Base-by-base conservation (phyloP, 2,797 vertebrate genomes). In the Mionectes olivaceus region DNA sequence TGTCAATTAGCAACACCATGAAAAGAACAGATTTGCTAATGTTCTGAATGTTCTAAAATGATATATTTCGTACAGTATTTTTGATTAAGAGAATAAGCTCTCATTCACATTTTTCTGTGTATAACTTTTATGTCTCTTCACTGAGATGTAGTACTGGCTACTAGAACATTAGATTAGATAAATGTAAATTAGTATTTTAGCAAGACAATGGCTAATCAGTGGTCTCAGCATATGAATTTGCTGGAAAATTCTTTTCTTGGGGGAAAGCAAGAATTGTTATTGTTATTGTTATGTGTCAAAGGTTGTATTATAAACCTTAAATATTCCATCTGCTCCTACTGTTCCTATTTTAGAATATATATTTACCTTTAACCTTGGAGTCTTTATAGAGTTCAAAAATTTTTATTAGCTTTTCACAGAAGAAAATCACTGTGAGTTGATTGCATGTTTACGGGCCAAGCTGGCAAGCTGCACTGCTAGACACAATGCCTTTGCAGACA, bases 391-490 rank as follows among this genome's bases (percentile, higher is more conserved):
- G 6, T 3, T 47, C 12, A 49, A 59, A 11, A 2, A 3, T 32
- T 75, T 78, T 71, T 33, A 44, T 56, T 85, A 56, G n/a, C n/a
- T 65, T 61, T 41, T 16, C 12, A 35, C 7, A 39, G 50, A 61
- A 11, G 64, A 56, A 84, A 87, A 69, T 57, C 32, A 8, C 28
- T 61, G 18, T 0, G 0, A 35, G 64, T 33, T 0, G 0, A 60
- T 30, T 15, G 16, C 21, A 5, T 12, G 32, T 56, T 32, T 14
- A 27, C 5, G 23, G 28, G 32, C 69, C 47, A 22, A 69, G 35
- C 37, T 49, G 35, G 8, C 7, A 52, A 49, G 41, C 57, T 76
- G 67, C 43, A 10, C 22, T 75, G 35, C n/a, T 35, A n/a, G 67
- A 28, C 46, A 43, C 0, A 19, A 19, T 25, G 24, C 9, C 28